Base-by-base conservation (phyloP, 2,113 vertebrate genomes). In the Protomyctophum bolini region DNA sequence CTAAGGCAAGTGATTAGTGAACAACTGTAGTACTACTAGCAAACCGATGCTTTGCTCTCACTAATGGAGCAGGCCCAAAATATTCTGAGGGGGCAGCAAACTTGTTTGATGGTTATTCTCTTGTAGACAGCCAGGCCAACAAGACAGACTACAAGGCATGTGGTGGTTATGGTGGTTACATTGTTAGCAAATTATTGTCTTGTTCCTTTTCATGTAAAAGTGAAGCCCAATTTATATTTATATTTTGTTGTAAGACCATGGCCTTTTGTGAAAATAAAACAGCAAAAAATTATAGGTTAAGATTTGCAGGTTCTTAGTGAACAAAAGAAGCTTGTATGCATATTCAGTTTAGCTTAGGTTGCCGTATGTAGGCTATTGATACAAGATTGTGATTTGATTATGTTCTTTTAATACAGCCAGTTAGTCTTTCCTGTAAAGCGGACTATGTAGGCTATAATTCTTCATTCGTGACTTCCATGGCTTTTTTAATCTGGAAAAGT, bases 1-100 rank as follows among this genome's bases (percentile, higher is more conserved):
- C 76, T 84, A 68, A 45, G 63, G 72, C 73, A 76, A 73, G 70
- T 87, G 70, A 85, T 88, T 85, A 86, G 79, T 76, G 75, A 77
- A 83, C 74, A 82, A 83, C 81, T 82, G 63, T 33, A 45, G 70
- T 15, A 51, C 71, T 15, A 51, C 71, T 70, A 60, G 63, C 63
- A 73, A 84, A 83, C 10, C 48, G 64, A 76, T 70, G 69, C 73
- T 68, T 67, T 58, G 54, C 65, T 63, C 60, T 70, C 77, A 50
- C 80, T 88, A 79, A 81, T 68, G 58, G 58, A 65, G 52, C 73
- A 28, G 11, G 69, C 62, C 11, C 63, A 61, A 55, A 73, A 80
- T 79, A 75, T 77, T 83, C 81, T 72, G 66, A 77, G 81, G 81
- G 80, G 63, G 46, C 57, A 64, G 67, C 66, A 76, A 77, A 83